A percentile compares a stretch with the other conserved stretches of the same genome.
Evolutionary conservation across 2,113 vertebrate genomes (phyloP).

Genomic region (Zosterops japonicus): DNA sequence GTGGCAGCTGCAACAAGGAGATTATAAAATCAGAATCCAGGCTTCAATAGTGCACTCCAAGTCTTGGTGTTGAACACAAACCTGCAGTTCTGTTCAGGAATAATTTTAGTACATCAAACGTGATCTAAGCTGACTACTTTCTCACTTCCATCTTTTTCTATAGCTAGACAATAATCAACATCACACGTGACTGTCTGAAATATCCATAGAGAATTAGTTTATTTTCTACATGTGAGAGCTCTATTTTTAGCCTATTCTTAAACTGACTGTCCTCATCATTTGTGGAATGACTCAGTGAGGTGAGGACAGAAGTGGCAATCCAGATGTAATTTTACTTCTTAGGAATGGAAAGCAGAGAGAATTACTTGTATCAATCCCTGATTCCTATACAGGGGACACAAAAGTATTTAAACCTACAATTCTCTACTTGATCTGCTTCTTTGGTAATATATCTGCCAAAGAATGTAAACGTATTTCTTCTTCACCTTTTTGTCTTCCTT

Average conservation of each 20-base stretch:
- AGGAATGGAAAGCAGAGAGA: not conserved
- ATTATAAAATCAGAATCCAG: conserved; percentile 46
- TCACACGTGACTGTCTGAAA: not conserved
- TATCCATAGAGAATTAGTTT: not conserved
- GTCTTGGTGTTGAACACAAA: not conserved
- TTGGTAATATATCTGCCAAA: not conserved
- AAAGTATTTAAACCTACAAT: not conserved
- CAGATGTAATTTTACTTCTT: not conserved
- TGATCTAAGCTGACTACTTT: not conserved
- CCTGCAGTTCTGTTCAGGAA: not conserved
- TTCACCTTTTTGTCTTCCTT: not conserved
- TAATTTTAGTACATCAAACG: not conserved
- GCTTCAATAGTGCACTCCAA: not conserved
- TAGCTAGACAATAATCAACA: conserved; percentile 15
- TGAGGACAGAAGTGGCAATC: not conserved
- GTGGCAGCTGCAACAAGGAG: conserved; percentile 25
- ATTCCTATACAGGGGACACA: not conserved
- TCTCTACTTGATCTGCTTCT: not conserved
- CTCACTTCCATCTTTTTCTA: not conserved
- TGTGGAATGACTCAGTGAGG: not conserved
- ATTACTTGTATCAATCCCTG: not conserved
- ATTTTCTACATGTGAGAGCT: not conserved
- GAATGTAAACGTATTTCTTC: not conserved
- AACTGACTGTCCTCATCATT: not conserved
- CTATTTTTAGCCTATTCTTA: not conserved